Evolutionary conservation across 2,888 invertebrate species (phyloP).

Genomic region (Rhodophaea formosa): DNA sequence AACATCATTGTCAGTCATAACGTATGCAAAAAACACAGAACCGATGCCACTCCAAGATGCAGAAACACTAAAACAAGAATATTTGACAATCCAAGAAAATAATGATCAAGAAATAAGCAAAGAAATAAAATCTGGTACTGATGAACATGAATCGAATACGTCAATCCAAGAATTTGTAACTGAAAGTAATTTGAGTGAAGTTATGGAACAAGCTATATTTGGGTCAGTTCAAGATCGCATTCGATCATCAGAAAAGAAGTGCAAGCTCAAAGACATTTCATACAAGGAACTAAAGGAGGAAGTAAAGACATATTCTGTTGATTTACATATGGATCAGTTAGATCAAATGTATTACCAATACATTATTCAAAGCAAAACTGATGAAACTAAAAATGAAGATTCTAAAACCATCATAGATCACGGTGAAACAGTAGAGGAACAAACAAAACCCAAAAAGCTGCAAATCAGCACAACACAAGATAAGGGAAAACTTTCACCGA

Average conservation of each 20-base stretch:
- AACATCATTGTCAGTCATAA: no score
- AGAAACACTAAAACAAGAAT: background rate
- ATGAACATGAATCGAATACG: background rate
- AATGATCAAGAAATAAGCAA: background rate
- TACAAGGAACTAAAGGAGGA: constrained; percentile 60
- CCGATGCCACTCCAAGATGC: background rate
- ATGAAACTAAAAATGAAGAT: constrained; percentile 7
- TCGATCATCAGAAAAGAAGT: constrained; percentile 35
- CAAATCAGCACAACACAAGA: background rate
- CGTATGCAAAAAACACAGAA: no score
- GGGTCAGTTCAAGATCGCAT: constrained; percentile 83
- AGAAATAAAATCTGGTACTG: background rate
- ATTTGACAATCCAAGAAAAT: background rate
- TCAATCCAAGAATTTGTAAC: background rate
- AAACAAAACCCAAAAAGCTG: background rate
- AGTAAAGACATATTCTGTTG: constrained; percentile 59
- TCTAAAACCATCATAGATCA: background rate
- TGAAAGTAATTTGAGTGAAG: constrained; percentile 43
- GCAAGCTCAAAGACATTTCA: constrained; percentile 42
- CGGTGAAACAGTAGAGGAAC: background rate
- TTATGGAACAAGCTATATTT: constrained; percentile 81
- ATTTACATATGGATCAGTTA: constrained; percentile 54
- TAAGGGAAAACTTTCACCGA: background rate
- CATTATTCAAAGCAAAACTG: constrained; percentile 1
- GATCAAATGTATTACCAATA: constrained; percentile 56